These are phyloP conservation scores for Thamnaconus septentrionalis DNA, from an alignment of 2,113 vertebrate genomes.

Conservation along the genomic window DNA sequence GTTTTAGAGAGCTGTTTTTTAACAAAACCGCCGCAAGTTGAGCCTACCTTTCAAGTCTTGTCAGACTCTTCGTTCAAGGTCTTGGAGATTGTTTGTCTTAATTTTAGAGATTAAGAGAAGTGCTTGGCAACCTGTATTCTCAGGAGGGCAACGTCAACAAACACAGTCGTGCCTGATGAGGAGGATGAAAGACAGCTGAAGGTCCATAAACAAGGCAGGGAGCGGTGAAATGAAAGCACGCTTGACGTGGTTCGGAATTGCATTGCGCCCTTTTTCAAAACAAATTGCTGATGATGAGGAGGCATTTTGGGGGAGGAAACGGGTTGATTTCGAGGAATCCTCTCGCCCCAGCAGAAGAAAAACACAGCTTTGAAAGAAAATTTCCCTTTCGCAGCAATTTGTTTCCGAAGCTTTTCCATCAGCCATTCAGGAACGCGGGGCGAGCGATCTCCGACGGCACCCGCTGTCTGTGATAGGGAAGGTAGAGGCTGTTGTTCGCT, in stretches of 20 bases:
- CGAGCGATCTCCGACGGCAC: constrained; percentile 37
- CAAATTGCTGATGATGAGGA: neutral
- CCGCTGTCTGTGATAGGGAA: constrained; percentile 43
- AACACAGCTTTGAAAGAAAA: neutral
- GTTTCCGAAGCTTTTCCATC: constrained; percentile 19
- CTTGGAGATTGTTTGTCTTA: too few species aligned
- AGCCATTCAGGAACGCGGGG: neutral
- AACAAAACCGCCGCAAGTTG: too few species aligned
- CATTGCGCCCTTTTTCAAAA: neutral
- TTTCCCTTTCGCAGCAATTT: too few species aligned
- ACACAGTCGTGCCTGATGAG: constrained; percentile 36
- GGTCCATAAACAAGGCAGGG: constrained; percentile 32
- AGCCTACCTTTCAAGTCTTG: too few species aligned
- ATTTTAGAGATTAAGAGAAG: too few species aligned
- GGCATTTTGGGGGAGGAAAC: too few species aligned
- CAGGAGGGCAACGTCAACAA: constrained; percentile 53
- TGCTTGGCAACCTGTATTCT: constrained; percentile 35
- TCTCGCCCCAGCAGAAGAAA: too few species aligned
- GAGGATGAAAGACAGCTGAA: constrained; percentile 37
- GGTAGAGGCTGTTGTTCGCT: constrained; percentile 50
- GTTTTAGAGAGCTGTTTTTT: too few species aligned
- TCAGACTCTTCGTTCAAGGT: too few species aligned
- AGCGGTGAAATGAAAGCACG: constrained; percentile 10
- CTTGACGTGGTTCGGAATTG: constrained; percentile 1
- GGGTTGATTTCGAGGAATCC: too few species aligned